Evolutionary conservation across 2,113 vertebrate species (phyloP).

Genomic region (Narcine bancroftii): DNA sequence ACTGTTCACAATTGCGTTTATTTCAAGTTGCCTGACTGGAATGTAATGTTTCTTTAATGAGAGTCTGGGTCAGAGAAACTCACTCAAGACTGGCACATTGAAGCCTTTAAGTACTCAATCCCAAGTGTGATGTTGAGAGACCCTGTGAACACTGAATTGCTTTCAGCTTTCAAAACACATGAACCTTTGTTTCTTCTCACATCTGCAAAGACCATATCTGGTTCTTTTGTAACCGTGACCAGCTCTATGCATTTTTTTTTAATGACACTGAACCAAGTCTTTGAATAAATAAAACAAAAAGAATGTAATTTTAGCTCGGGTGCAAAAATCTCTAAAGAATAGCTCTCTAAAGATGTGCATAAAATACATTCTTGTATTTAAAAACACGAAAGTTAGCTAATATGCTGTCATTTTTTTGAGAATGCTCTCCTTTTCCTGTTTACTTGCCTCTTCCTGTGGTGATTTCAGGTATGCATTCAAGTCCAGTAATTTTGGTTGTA

Average conservation of each 20-base stretch:
- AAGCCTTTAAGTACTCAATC: neutral
- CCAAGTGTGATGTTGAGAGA: neutral
- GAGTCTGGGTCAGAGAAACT: neutral
- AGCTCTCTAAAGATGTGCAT: neutral
- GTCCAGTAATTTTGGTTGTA: conserved; percentile 12
- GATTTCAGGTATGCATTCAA: conserved; percentile 36
- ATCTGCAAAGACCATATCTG: neutral
- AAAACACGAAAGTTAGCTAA: neutral
- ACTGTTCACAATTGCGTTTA: neutral
- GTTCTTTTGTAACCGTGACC: neutral
- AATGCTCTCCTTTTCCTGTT: conserved; percentile 33
- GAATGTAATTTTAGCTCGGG: neutral
- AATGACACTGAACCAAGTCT: conserved; percentile 1
- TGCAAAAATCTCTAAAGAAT: neutral
- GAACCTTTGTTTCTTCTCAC: neutral
- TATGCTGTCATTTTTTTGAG: neutral
- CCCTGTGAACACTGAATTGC: neutral
- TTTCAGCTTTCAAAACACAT: conserved; percentile 13
- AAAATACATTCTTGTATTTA: neutral
- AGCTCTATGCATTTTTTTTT: neutral
- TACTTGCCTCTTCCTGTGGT: conserved; percentile 34
- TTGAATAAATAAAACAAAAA: neutral
- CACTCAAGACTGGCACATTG: neutral
- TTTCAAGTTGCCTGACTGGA: neutral
- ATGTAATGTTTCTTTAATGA: neutral